A percentile compares a stretch with the other conserved stretches of the same genome.
phyloP scores from a whole-genome alignment of 2,113 vertebrate genomes.

The Brachionichthys hirsutus region DNA sequence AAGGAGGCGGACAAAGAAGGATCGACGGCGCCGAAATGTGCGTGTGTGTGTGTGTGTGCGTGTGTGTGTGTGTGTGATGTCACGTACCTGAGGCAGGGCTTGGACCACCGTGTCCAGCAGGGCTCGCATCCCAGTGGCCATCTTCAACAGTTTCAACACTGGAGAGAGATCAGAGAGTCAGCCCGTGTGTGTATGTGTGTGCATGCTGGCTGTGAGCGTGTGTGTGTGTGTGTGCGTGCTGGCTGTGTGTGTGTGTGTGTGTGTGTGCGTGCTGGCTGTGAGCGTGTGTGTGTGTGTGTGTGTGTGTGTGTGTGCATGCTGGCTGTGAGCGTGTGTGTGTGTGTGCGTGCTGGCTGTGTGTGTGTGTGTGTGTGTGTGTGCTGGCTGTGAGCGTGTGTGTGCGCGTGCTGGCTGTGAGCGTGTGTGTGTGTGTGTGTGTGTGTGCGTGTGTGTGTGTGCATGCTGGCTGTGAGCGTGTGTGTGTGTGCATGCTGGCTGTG shows the following conservation, averaged over 20 bases:
- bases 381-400: no score
- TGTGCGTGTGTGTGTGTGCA: not conserved
- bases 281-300: not conserved
- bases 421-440: not conserved
- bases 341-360: no score
- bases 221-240: not conserved
- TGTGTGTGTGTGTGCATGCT: no score
- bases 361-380: no score
- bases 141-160: slow-evolving; percentile 96
- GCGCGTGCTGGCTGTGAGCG: no score
- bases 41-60: slow-evolving; percentile 5
- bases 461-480: not conserved
- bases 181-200: not conserved
- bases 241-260: not conserved
- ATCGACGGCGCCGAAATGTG: no score
- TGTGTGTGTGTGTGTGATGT: slow-evolving; percentile 11
- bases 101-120: slow-evolving; percentile 95
- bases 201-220: not conserved
- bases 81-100: slow-evolving; percentile 88
- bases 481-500: no score
- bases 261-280: not conserved
- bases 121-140: slow-evolving; percentile 97
- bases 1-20: no score
- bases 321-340: no score
- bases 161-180: slow-evolving; percentile 19